Evolutionary conservation across 2,888 invertebrate species (phyloP).

Genomic region (Achlya flavicornis): DNA sequence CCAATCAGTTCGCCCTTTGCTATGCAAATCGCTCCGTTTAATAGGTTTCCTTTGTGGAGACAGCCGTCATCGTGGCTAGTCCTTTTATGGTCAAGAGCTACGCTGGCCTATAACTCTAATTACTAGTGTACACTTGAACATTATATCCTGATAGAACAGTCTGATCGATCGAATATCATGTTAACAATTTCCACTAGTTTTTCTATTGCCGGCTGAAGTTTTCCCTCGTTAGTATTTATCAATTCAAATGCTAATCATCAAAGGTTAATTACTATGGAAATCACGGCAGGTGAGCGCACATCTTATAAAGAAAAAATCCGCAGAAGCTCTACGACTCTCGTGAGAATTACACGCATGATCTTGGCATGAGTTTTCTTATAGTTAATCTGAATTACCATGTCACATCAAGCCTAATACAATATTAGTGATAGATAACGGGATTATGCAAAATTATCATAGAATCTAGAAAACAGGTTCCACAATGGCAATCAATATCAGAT

Average conservation of each 20-base stretch:
- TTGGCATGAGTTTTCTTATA: background rate
- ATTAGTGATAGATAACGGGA: background rate
- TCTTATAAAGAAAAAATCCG: background rate
- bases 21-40: constrained; percentile 50
- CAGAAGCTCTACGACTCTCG: background rate
- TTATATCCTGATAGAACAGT: background rate
- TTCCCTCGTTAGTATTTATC: background rate
- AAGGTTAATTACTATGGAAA: background rate
- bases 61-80: constrained; percentile 18
- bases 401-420: no score
- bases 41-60: constrained; percentile 26
- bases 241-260: background rate
- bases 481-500: background rate
- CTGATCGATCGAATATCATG: background rate
- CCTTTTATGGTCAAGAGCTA: constrained; percentile 12
- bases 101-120: constrained; percentile 31
- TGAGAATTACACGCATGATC: background rate
- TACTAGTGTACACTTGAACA: constrained; percentile 16
- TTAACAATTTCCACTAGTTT: background rate
- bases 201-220: background rate
- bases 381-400: background rate
- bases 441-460: background rate
- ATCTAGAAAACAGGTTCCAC: background rate
- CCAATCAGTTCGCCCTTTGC: constrained; percentile 46
- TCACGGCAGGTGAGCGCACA: background rate